Base-by-base conservation (phyloP, 2,888 invertebrate species). In the Machimus rusticus region DNA sequence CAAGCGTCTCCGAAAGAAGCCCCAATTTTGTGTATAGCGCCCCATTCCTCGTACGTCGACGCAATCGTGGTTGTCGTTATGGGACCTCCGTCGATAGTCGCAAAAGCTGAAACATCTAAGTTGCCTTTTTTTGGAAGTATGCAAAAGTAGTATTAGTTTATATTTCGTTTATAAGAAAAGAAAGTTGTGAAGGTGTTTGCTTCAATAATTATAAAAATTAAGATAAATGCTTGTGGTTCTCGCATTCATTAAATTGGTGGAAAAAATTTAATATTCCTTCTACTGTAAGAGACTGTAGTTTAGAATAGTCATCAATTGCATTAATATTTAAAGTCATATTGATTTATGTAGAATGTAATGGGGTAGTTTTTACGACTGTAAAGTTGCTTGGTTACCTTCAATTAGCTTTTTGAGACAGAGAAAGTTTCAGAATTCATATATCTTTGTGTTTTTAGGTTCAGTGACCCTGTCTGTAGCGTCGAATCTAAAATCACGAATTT, bases 31-130 rank as follows among this genome's bases (percentile, higher is more conserved):
- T 96, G 96, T 87, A 94, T 97, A 89, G 98, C 98, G 5, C 98
- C 98, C 3, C 99, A 99, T 92, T 98, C 98, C 57, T 96, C 96
- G 88, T 98, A 96, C 95, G 96, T 97, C 93, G 99, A 99, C 93
- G 96, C 97, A 88, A 94, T 98, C 89, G 95, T 96, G 90, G 96
- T 97, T 90, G 95, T 97, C 88, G 95, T 95, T 91, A 94, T 97
- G 89, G 96, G 96, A n/a, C 96, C 97, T 82, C 97, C 97, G 37
- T 96, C 97, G 90, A 96, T 98, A 91, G 98, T 98, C 90, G 98
- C 98, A 89, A 98, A 98, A 92, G 96, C 95, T 28, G 97, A 97
- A 91, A 96, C 97, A 37, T 95, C 96, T 86, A 93, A 94, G 88
- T 95, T 98, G 90, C 98, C 98, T 88, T 94, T 98, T 91, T 96